Conservation (phyloP, 2,113 vertebrate species). For the Taxidea taxus region DNA sequence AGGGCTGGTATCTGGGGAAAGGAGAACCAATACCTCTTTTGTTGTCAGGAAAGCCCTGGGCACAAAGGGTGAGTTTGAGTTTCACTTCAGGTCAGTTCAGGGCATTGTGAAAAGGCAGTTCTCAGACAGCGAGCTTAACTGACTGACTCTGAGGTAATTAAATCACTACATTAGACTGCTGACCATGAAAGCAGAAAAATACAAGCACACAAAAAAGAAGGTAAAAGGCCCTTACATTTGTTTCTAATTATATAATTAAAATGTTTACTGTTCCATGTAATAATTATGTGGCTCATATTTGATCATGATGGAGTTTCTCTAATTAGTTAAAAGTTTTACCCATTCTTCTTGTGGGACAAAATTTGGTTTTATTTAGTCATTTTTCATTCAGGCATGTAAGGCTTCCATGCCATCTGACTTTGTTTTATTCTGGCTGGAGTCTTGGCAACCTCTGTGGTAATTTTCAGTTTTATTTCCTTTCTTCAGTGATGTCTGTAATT, state of each 20-base stretch:
- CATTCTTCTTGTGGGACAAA: slow-evolving; percentile 69
- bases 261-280: slow-evolving; percentile 77
- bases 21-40: slow-evolving; percentile 74
- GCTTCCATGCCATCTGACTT: slow-evolving; percentile 69
- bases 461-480: slow-evolving; percentile 67
- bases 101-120: slow-evolving; percentile 75
- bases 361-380: slow-evolving; percentile 75
- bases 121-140: slow-evolving; percentile 65
- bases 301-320: slow-evolving; percentile 68
- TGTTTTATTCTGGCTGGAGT: slow-evolving; percentile 60
- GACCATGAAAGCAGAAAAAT: slow-evolving; percentile 75
- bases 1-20: slow-evolving; percentile 68
- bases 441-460: slow-evolving; percentile 58
- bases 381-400: slow-evolving; percentile 63
- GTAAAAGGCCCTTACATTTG: slow-evolving; percentile 74
- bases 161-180: slow-evolving; percentile 73
- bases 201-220: slow-evolving; percentile 63
- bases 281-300: slow-evolving; percentile 72
- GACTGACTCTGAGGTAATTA: slow-evolving; percentile 76
- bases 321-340: slow-evolving; percentile 76
- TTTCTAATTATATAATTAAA: slow-evolving; percentile 76
- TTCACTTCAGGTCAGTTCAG: slow-evolving; percentile 76
- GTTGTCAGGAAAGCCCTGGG: slow-evolving; percentile 73
- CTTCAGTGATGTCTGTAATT: slow-evolving; percentile 31
- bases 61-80: slow-evolving; percentile 74